These are phyloP conservation scores for Verasper variegatus DNA, from an alignment of 2,113 vertebrate species.

Conservation along the genomic window DNA sequence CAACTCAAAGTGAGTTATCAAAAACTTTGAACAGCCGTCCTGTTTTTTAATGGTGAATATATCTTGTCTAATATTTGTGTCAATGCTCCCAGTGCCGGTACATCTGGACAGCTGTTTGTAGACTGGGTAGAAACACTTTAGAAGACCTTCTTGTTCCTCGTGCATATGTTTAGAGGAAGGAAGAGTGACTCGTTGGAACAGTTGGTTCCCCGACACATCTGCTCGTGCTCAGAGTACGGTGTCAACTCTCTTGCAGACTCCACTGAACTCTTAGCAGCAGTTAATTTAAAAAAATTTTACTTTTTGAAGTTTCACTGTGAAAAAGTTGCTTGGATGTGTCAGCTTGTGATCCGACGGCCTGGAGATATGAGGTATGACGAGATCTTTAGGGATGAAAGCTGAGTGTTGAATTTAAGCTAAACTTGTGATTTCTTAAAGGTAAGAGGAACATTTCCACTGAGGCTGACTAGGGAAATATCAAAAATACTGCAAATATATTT, in stretches of 20 bases:
- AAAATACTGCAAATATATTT: not conserved
- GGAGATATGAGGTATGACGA: no score
- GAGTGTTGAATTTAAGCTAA: no score
- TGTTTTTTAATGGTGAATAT: not conserved
- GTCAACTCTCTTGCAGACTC: conserved; percentile 29
- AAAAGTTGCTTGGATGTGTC: conserved; percentile 1
- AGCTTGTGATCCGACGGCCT: not conserved
- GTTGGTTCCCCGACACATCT: conserved; percentile 42
- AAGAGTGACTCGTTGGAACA: conserved; percentile 30
- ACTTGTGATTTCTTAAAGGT: not conserved
- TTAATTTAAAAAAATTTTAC: not conserved
- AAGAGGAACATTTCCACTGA: not conserved
- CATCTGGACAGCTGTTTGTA: conserved; percentile 37
- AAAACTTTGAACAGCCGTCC: no score
- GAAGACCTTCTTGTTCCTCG: conserved; percentile 9
- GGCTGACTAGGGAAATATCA: not conserved
- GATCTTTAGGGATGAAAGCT: no score
- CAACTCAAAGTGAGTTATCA: not conserved
- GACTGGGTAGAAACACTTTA: not conserved
- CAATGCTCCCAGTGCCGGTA: not conserved
- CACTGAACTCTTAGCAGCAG: not conserved
- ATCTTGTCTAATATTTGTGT: not conserved
- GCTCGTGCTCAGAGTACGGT: conserved; percentile 29
- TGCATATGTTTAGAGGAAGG: conserved; percentile 19
- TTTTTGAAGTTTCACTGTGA: not conserved